Evolutionary conservation across 2,113 vertebrate species (phyloP).

Genomic region (Cebus imitator): DNA sequence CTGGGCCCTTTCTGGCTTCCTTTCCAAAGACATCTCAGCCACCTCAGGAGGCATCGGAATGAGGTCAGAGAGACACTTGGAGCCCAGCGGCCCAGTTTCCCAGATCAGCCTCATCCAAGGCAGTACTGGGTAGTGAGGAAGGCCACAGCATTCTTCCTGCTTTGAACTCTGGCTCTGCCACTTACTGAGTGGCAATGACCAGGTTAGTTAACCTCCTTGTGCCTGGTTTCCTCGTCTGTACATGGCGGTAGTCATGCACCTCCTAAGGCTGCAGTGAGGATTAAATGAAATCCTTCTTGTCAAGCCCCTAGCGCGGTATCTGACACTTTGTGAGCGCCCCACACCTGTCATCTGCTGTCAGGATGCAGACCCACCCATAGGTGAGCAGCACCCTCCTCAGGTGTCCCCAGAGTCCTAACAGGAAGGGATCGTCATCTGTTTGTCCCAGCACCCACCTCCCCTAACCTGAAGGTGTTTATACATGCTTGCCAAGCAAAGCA

Average conservation of each 20-base stretch:
- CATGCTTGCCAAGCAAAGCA: not conserved
- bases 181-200: not conserved
- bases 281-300: accelerated
- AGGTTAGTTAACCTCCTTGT: not conserved
- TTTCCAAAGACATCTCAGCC: not conserved
- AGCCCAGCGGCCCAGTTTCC: not conserved
- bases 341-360: too few species aligned
- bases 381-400: not conserved
- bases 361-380: accelerated
- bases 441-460: not conserved
- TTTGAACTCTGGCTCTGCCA: not conserved
- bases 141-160: not conserved
- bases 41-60: not conserved
- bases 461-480: not conserved
- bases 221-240: not conserved
- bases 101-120: accelerated
- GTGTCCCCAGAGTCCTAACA: not conserved
- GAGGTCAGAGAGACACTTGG: not conserved
- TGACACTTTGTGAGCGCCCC: not conserved
- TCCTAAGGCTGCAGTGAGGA: not conserved
- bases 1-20: not conserved
- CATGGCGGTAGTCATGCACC: not conserved
- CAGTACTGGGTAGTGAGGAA: not conserved
- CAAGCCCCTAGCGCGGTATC: accelerated
- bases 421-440: not conserved